Evolutionary conservation across 1,140 invertebrate genomes (phyloP).

Genomic region (Dendroctonus valens): DNA sequence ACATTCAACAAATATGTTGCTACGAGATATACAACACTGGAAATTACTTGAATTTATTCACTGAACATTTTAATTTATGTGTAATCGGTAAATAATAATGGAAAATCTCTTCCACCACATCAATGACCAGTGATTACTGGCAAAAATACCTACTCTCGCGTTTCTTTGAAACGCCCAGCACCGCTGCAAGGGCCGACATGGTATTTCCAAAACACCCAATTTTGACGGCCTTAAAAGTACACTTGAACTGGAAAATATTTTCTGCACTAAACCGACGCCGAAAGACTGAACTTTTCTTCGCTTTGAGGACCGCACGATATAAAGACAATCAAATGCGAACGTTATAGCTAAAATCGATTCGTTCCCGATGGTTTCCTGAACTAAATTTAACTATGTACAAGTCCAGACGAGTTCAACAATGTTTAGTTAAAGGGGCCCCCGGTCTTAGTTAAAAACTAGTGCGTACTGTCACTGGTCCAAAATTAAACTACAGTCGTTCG

Average conservation of each 20-base stretch:
- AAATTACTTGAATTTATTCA: too few species aligned
- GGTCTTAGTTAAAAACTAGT: constrained; percentile 15
- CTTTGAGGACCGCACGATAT: too few species aligned
- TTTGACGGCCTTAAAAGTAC: constrained; percentile 27
- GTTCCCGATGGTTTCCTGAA: background rate
- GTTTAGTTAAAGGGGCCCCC: constrained; percentile 11
- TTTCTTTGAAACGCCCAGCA: constrained; percentile 44
- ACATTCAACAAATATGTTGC: too few species aligned
- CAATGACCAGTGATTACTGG: too few species aligned
- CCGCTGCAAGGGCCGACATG: constrained; percentile 47
- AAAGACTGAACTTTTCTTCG: background rate
- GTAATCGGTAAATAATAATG: too few species aligned
- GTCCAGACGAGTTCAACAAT: constrained; percentile 18
- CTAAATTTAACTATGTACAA: constrained; percentile 14
- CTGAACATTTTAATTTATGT: too few species aligned
- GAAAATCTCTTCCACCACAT: too few species aligned
- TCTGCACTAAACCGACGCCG: background rate
- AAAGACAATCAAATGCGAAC: too few species aligned
- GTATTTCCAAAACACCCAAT: constrained; percentile 45
- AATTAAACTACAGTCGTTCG: constrained; percentile 35
- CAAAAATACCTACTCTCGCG: constrained; percentile 41
- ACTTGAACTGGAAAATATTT: background rate
- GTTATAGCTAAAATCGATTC: too few species aligned
- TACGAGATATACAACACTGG: too few species aligned
- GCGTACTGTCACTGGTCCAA: constrained; percentile 37